Conservation (phyloP, 1,140 invertebrate species). For the Scylla paramamosain region DNA sequence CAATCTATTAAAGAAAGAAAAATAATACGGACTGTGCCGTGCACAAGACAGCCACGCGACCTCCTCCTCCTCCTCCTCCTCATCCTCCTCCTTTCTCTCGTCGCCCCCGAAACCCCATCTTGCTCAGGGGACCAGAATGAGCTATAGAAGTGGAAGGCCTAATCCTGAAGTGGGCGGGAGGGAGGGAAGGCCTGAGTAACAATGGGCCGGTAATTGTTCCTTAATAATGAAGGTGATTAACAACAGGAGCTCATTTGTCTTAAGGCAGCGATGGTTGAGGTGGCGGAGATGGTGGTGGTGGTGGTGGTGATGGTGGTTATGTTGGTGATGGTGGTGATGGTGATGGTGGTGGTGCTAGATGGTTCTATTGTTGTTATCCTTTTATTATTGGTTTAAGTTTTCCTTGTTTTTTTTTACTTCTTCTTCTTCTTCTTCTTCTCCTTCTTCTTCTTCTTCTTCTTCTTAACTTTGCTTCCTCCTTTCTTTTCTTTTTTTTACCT, state of each 20-base stretch:
- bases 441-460: too few relatives aligned
- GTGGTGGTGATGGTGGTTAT: background rate
- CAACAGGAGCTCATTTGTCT: background rate
- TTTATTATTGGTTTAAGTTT: too few relatives aligned
- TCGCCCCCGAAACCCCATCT: background rate
- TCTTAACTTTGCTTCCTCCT: too few relatives aligned
- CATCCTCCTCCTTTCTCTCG: background rate
- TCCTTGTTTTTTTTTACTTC: too few relatives aligned
- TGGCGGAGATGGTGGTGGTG: background rate
- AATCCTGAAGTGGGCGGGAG: background rate
- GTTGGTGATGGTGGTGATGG: background rate
- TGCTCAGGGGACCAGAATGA: background rate
- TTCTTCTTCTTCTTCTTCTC: too few relatives aligned
- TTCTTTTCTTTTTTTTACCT: too few relatives aligned
- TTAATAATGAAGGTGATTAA: slow-evolving; percentile 24
- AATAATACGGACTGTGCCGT: too few relatives aligned
- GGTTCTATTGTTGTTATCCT: background rate
- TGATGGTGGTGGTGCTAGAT: background rate
- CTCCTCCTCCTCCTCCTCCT: background rate
- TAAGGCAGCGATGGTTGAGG: background rate
- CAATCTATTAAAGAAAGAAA: too few relatives aligned
- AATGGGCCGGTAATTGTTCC: slow-evolving; percentile 12
- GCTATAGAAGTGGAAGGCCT: background rate
- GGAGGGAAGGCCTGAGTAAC: background rate
- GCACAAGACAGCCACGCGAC: background rate